These are phyloP conservation scores for Cassiopea andromeda DNA, from an alignment of 30 jellyfish, hydroid and myxozoan genomes.

Conservation along the genomic window DNA sequence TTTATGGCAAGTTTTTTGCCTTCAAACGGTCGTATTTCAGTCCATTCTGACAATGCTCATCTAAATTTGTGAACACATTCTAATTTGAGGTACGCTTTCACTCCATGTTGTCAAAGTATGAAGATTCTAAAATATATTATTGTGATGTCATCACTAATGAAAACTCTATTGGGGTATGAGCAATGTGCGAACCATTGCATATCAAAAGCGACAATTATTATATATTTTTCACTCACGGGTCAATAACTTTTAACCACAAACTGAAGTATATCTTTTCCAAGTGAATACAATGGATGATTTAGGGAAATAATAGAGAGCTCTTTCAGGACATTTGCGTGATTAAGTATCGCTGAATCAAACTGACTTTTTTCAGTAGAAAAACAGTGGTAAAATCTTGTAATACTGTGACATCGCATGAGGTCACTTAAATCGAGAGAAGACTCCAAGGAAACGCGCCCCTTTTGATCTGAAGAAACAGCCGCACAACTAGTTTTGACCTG, in stretches of 20 bases:
- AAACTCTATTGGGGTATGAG: no score
- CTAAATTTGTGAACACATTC: no score
- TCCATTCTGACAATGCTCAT: no score
- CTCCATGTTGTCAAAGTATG: no score
- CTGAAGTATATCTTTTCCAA: neutral
- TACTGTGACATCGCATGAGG: constrained; percentile 50
- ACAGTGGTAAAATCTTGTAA: constrained; percentile 27
- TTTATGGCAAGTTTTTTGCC: no score
- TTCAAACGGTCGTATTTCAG: no score
- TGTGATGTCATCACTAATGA: no score
- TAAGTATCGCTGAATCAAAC: constrained; percentile 34
- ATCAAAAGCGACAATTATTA: no score
- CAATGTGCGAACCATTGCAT: no score
- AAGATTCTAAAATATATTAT: no score
- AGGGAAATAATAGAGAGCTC: neutral
- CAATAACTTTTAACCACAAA: neutral
- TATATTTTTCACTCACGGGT: neutral
- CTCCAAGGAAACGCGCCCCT: constrained; percentile 40
- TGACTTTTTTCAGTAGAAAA: constrained; percentile 31
- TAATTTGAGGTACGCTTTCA: no score
- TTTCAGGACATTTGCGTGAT: constrained; percentile 37
- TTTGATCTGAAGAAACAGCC: constrained; percentile 34
- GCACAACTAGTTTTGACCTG: constrained; percentile 33
- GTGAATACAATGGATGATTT: constrained; percentile 19
- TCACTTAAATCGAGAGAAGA: constrained; percentile 19